A percentile compares a stretch with the other conserved stretches of the same genome.
Conservation (phyloP, 2,797 vertebrate species). For the Morus bassanus region DNA sequence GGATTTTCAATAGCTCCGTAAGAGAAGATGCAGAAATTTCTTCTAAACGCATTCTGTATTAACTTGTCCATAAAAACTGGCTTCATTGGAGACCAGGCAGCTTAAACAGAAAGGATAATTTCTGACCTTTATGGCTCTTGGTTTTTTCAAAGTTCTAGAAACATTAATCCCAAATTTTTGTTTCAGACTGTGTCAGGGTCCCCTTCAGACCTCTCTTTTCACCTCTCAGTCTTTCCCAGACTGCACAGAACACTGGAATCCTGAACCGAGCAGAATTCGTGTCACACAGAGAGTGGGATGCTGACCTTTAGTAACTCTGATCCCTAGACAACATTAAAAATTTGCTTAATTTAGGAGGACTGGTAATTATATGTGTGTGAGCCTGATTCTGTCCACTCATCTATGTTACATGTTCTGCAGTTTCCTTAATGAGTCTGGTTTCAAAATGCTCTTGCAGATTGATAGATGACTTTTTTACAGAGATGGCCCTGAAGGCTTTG, state of each 20-base stretch:
- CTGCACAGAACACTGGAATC: background rate
- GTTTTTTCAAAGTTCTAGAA: background rate
- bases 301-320: background rate
- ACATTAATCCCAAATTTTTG: background rate
- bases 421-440: background rate
- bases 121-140: background rate
- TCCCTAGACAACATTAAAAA: background rate
- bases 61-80: background rate
- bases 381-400: background rate
- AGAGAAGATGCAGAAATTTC: background rate
- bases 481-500: background rate
- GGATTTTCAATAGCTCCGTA: background rate
- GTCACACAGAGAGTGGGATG: accelerated
- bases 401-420: background rate
- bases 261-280: background rate
- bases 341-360: too few relatives aligned
- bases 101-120: background rate
- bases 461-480: background rate
- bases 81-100: background rate
- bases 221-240: background rate
- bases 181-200: background rate
- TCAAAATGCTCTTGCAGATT: background rate
- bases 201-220: background rate
- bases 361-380: too few relatives aligned
- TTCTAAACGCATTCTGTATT: background rate